Evolutionary conservation across 2,113 vertebrate genomes (phyloP), one percentile per base, ranked within the genome.

Genomic region (Caretta caretta): DNA sequence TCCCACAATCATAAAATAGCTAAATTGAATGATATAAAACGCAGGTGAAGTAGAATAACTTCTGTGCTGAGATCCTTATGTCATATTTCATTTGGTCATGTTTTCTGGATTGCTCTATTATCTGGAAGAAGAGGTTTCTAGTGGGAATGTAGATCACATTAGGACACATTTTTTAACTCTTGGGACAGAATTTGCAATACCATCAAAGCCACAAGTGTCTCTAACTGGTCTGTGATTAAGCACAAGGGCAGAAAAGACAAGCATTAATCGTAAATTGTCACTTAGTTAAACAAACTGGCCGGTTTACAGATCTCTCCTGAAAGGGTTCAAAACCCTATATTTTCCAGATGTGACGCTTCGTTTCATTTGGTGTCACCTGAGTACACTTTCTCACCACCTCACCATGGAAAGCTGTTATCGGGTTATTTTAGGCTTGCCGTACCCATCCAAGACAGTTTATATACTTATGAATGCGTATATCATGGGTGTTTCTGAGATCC

Each of bases 81-180:
- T 5, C 69, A 2, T 48, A 1, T 65, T 10, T 9, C 14, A 10
- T 6, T 82, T 46, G 72, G 20, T 25, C 12, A 46, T 25, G 38
- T 12, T 46, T 78, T 48, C 42, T 42, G 59, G 3, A 51, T 31
- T 29, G 10, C 6, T 10, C 1, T 16, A 3, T 29, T 57, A n/a
- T 27, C 62, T 14, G 35, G 1, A 0, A 3, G 24, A 78, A 25
- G 72, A 78, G 2, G 6, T 7, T 53, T 50, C n/a, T 1, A 1
- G 72, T 2, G 7, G 29, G 29, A 27, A 1, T 3, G 12, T 46
- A 38, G n/a, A 38, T 69, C 72, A 27, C 3, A 3, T 78, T 12
- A 46, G 11, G 12, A 29, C 13, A 48, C 7, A 48, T 46, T 78
- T n/a, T 46, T 78, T 48, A 78, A 48, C 75, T 78, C 25, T 7